phyloP scores from a whole-genome alignment of 2,888 invertebrate species.

The Morpho achilles region DNA sequence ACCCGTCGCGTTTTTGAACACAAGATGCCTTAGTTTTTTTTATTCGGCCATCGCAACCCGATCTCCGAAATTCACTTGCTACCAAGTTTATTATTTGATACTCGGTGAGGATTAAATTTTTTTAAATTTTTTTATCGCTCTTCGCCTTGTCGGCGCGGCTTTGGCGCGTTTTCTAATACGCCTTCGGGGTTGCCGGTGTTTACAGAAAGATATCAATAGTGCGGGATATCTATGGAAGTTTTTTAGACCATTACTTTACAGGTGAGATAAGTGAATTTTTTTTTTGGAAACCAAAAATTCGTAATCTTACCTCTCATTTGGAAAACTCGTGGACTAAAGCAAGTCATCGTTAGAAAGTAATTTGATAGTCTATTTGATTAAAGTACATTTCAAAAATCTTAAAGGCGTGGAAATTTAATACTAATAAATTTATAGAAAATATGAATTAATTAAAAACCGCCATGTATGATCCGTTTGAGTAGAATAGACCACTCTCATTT shows the following conservation, averaged over 20 bases:
- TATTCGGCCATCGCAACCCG: constrained; percentile 59
- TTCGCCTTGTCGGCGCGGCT: constrained; percentile 59
- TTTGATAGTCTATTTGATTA: no score
- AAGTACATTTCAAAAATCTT: no score
- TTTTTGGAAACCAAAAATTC: no score
- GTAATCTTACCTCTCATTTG: no score
- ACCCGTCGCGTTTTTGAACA: constrained; percentile 68
- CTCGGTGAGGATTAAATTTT: constrained; percentile 62
- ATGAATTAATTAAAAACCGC: no score
- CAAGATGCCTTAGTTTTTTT: constrained; percentile 45
- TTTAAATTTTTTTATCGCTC: constrained; percentile 40
- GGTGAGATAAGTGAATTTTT: no score
- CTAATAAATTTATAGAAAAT: no score
- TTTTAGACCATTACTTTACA: background rate
- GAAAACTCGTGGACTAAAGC: no score
- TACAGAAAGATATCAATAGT: constrained; percentile 26
- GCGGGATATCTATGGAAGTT: constrained; percentile 2
- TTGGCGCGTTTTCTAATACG: constrained; percentile 61
- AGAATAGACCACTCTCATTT: no score
- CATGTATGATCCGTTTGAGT: no score
- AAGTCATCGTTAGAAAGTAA: background rate
- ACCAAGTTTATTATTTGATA: constrained; percentile 79
- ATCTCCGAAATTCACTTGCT: constrained; percentile 77
- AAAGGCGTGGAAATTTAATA: no score
- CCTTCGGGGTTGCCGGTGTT: constrained; percentile 54